Evolutionary conservation across 2,888 invertebrate genomes (phyloP).

Genomic region (Dendrolimus pini): DNA sequence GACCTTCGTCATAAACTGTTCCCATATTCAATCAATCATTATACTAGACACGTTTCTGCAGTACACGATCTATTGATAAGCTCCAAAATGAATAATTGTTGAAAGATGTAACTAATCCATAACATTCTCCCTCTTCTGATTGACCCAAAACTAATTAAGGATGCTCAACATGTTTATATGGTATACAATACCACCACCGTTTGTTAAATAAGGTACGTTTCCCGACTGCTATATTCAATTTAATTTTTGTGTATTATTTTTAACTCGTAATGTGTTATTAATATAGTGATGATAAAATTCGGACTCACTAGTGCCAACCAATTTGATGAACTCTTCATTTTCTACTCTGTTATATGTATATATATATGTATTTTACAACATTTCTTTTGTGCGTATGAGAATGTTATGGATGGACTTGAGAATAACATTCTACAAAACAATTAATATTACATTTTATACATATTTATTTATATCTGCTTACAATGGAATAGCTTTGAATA

Average conservation of each 20-base stretch:
- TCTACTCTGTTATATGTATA: conserved; percentile 21
- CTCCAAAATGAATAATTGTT: conserved; percentile 19
- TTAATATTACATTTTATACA: conserved; percentile 11
- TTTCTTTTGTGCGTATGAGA: conserved; percentile 36
- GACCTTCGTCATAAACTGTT: too few species aligned
- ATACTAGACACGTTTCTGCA: conserved; percentile 37
- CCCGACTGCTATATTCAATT: conserved; percentile 60
- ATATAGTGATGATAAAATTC: conserved; percentile 36
- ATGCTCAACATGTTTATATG: conserved; percentile 72
- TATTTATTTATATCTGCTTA: conserved; percentile 5
- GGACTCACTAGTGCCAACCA: conserved; percentile 59
- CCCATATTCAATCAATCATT: too few species aligned
- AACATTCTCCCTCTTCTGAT: conserved; percentile 75
- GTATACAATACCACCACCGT: conserved; percentile 71
- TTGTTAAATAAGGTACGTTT: conserved; percentile 71
- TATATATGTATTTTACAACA: conserved; percentile 13
- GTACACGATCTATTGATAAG: conserved; percentile 31
- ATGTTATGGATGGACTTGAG: conserved; percentile 63
- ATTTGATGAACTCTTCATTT: conserved; percentile 9
- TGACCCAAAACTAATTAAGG: conserved; percentile 75
- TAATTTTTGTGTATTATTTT: conserved; percentile 54
- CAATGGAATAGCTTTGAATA: conserved; percentile 45
- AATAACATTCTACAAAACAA: conserved; percentile 35
- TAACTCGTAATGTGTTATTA: conserved; percentile 54
- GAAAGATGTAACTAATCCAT: conserved; percentile 73